phyloP scores from a whole-genome alignment of 2,797 vertebrate genomes.

The Eulemur mongoz region DNA sequence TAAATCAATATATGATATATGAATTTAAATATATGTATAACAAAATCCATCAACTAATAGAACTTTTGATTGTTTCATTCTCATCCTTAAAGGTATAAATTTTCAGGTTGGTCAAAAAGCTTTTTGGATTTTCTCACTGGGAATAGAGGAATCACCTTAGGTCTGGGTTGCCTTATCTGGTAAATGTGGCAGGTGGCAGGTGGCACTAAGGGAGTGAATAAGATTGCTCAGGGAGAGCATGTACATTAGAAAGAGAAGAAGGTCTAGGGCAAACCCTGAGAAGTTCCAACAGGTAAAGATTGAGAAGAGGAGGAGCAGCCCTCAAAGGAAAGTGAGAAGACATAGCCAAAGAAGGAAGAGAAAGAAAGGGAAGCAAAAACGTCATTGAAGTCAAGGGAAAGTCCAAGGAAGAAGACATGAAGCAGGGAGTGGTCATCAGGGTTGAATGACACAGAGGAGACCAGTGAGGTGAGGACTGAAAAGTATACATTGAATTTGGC shows the following conservation, averaged over 20 bases:
- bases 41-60: not conserved
- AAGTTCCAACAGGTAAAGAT: not conserved
- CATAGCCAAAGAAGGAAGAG: not conserved
- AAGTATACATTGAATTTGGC: not conserved
- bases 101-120: constrained; percentile 6
- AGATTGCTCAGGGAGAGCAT: not conserved
- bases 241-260: not conserved
- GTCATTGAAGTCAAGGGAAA: not conserved
- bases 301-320: not conserved
- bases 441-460: not conserved
- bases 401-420: not conserved
- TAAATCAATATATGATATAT: not conserved
- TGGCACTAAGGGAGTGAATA: constrained; percentile 7
- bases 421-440: not conserved
- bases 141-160: constrained; percentile 15
- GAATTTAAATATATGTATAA: constrained; percentile 12
- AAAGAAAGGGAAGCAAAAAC: not conserved
- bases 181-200: constrained; percentile 19
- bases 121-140: not conserved
- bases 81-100: not conserved
- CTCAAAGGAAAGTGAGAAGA: not conserved
- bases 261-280: not conserved
- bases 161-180: constrained; percentile 29
- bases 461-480: not conserved
- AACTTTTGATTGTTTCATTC: constrained; percentile 31